Percentiles rank a stretch among this genome's conserved stretches.
These are phyloP conservation scores for Athripsodes cinereus DNA, from an alignment of 2,888 invertebrate genomes.

Conservation along the genomic window DNA sequence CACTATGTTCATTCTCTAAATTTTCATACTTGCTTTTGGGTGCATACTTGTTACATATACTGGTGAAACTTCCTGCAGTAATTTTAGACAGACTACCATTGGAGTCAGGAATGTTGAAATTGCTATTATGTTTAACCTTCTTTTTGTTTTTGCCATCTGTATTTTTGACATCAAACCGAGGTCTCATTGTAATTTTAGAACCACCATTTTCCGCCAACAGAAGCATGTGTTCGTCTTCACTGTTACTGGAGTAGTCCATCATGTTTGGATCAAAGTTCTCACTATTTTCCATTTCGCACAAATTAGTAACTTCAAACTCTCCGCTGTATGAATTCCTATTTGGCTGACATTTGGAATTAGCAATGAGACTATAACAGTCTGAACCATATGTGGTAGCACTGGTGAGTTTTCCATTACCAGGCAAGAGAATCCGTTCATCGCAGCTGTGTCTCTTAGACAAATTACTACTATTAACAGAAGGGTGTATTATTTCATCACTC, in stretches of 20 bases:
- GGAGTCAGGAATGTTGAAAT: slow-evolving; percentile 36
- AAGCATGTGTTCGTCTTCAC: slow-evolving; percentile 48
- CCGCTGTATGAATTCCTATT: slow-evolving; percentile 26
- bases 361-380: background rate
- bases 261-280: slow-evolving; percentile 10
- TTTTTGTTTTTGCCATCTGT: slow-evolving; percentile 32
- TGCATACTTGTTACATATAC: slow-evolving; percentile 38
- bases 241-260: slow-evolving; percentile 40
- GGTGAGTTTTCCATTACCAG: background rate
- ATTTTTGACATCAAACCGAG: slow-evolving; percentile 31
- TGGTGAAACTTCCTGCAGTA: slow-evolving; percentile 38
- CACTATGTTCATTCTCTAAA: slow-evolving; percentile 47
- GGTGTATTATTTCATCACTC: background rate
- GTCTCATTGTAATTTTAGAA: slow-evolving; percentile 44
- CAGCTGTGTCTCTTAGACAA: slow-evolving; percentile 28
- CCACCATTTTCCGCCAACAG: slow-evolving; percentile 45
- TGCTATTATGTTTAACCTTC: slow-evolving; percentile 28
- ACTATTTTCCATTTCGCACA: slow-evolving; percentile 21
- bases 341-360: slow-evolving; percentile 1
- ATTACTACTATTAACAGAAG: background rate
- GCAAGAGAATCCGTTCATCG: slow-evolving; percentile 28
- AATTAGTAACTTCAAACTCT: slow-evolving; percentile 34
- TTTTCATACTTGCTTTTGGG: slow-evolving; percentile 40
- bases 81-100: slow-evolving; percentile 35
- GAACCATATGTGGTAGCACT: background rate